Evolutionary conservation across 2,797 vertebrate species (phyloP).

Genomic region (Cossypha polioptera): DNA sequence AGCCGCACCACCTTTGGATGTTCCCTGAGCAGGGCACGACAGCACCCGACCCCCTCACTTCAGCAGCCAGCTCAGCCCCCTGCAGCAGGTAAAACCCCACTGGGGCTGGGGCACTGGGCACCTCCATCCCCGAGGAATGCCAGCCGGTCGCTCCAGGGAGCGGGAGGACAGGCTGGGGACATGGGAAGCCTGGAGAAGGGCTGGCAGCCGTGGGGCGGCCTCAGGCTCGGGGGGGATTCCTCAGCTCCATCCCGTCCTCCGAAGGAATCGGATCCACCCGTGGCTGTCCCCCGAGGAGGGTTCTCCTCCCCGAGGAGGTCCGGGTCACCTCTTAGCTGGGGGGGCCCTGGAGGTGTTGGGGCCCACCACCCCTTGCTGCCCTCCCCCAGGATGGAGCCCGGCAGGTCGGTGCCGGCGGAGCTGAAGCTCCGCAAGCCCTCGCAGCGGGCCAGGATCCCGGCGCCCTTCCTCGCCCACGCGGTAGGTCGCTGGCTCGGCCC

Average conservation of each 20-base stretch:
- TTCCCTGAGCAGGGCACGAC: not conserved
- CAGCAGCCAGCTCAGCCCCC: not conserved
- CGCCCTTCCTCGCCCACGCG: not conserved
- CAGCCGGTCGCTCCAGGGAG: not conserved
- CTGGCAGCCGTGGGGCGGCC: rapidly evolving
- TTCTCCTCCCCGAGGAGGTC: not conserved
- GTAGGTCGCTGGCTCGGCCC: conserved; percentile 13
- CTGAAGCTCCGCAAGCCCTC: not conserved
- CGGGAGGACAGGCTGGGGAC: rapidly evolving
- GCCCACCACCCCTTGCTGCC: not conserved
- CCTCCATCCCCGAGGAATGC: not conserved
- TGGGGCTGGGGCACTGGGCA: not conserved
- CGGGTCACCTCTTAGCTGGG: not conserved
- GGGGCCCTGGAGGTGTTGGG: too few relatives aligned
- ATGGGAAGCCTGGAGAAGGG: rapidly evolving
- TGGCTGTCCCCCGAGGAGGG: not conserved
- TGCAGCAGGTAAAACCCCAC: not conserved
- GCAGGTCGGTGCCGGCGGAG: not conserved
- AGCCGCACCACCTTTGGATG: not conserved
- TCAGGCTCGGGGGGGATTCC: not conserved
- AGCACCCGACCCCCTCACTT: not conserved
- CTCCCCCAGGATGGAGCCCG: conserved; percentile 3
- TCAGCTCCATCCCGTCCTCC: not conserved
- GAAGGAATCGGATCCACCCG: not conserved
- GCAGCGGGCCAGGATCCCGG: conserved; percentile 5